These are phyloP conservation scores for Lithophane semibrunnea DNA, from an alignment of 2,888 invertebrate genomes.

Conservation along the genomic window DNA sequence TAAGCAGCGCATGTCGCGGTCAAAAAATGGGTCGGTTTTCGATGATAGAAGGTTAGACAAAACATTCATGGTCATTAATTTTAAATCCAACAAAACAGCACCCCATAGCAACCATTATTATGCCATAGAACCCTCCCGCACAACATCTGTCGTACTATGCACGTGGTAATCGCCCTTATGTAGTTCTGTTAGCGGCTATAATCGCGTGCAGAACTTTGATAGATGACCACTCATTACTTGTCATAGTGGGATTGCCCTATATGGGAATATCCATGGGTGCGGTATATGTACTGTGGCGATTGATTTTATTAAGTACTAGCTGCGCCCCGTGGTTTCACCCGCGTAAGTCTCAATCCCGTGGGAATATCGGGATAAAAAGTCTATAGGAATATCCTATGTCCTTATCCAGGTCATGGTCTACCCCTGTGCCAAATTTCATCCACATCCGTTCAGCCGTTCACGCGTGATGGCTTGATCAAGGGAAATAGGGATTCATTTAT, in stretches of 20 bases:
- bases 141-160: constrained; percentile 34
- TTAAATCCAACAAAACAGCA: constrained; percentile 23
- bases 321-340: too few species aligned
- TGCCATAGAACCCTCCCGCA: constrained; percentile 30
- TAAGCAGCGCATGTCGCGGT: background rate
- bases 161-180: constrained; percentile 31
- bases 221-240: constrained; percentile 52
- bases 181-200: constrained; percentile 18
- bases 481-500: too few species aligned
- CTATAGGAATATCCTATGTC: too few species aligned
- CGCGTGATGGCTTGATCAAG: too few species aligned
- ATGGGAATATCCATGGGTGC: constrained; percentile 34
- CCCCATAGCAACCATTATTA: constrained; percentile 41
- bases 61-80: constrained; percentile 27
- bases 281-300: constrained; percentile 20
- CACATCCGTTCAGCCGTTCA: too few species aligned
- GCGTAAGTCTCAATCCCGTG: too few species aligned
- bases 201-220: constrained; percentile 46
- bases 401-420: too few species aligned
- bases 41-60: background rate
- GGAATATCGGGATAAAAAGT: too few species aligned
- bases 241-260: constrained; percentile 47
- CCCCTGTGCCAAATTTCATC: too few species aligned
- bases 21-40: constrained; percentile 4
- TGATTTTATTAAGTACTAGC: constrained; percentile 28